These are phyloP conservation scores for Aselliscus stoliczkanus DNA, from an alignment of 2,797 vertebrate species.

Conservation along the genomic window DNA sequence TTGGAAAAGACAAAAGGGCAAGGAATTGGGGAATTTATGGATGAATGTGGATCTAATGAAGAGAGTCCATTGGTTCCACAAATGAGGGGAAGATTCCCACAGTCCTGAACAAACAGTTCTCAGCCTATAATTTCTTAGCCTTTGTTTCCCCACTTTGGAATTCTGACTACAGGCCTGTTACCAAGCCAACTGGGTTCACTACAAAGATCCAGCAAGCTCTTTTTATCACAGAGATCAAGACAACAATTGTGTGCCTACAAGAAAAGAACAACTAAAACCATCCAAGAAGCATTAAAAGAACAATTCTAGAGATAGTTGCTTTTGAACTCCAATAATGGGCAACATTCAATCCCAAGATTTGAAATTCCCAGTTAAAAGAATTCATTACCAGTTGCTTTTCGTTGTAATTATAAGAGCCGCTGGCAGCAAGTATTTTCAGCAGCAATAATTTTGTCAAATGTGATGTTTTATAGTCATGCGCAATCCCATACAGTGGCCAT, in stretches of 20 bases:
- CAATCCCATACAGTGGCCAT: constrained; percentile 69
- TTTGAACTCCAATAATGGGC: constrained; percentile 84
- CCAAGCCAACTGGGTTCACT: constrained; percentile 84
- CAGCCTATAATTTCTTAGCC: constrained; percentile 81
- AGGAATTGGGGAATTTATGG: constrained; percentile 66
- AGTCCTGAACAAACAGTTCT: constrained; percentile 83
- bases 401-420: constrained; percentile 76
- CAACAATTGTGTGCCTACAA: constrained; percentile 85
- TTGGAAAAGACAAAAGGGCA: constrained; percentile 76
- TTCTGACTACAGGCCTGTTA: constrained; percentile 83
- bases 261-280: constrained; percentile 86
- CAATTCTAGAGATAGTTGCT: constrained; percentile 84
- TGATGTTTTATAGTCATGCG: constrained; percentile 76
- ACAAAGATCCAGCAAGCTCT: constrained; percentile 82
- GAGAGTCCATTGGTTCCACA: constrained; percentile 75
- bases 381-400: constrained; percentile 79
- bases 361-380: constrained; percentile 82
- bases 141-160: constrained; percentile 83
- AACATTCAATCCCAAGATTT: constrained; percentile 80
- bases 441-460: constrained; percentile 74
- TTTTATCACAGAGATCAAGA: constrained; percentile 86
- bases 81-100: constrained; percentile 82
- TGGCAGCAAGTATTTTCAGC: constrained; percentile 75
- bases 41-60: constrained; percentile 79
- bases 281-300: constrained; percentile 84